These are phyloP conservation scores for Syngnathus floridae DNA, from an alignment of 2,113 vertebrate species.

Conservation along the genomic window DNA sequence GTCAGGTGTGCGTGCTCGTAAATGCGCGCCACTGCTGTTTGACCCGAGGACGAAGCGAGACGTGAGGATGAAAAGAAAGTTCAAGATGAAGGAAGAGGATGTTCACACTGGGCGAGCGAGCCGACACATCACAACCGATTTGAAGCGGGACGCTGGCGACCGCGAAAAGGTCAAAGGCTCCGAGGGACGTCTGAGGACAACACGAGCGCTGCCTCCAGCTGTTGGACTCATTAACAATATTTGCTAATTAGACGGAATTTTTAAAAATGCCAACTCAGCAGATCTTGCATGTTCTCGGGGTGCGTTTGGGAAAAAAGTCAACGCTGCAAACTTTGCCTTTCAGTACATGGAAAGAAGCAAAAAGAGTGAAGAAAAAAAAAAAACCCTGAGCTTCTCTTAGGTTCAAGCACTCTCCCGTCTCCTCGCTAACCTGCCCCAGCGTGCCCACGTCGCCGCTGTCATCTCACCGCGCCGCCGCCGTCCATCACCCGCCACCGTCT, in stretches of 20 bases:
- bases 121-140: not conserved
- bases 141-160: not conserved
- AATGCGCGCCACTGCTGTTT: conserved; percentile 12
- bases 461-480: not conserved
- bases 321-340: not conserved
- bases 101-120: not conserved
- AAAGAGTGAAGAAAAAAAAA: not conserved
- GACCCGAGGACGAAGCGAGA: not conserved
- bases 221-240: not conserved
- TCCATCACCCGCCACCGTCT: conserved; percentile 33
- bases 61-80: not conserved
- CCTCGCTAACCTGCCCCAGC: conserved; percentile 19
- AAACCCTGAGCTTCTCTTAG: not conserved
- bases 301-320: not conserved
- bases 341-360: not conserved
- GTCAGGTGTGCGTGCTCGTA: conserved; percentile 40
- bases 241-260: conserved; percentile 1
- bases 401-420: conserved; percentile 1
- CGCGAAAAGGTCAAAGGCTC: conserved; percentile 1
- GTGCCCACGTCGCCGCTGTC: conserved; percentile 24
- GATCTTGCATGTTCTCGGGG: not conserved
- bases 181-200: not conserved
- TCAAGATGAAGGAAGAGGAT: conserved; percentile 2
- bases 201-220: not conserved
- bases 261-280: not conserved